Evolutionary conservation across 2,113 vertebrate species (phyloP).

Genomic region (Raphicerus campestris): DNA sequence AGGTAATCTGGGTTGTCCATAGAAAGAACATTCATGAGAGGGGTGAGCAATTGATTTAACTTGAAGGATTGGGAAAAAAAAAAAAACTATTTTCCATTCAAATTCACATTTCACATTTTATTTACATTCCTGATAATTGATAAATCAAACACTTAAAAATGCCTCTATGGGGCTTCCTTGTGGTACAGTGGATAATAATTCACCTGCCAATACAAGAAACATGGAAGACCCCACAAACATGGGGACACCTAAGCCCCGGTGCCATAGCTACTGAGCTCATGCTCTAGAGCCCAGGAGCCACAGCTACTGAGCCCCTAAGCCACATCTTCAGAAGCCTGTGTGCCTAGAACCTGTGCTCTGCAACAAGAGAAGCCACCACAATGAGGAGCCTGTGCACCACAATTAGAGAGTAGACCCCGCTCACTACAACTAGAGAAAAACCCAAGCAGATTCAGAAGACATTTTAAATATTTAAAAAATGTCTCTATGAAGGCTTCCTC

Average conservation of each 20-base stretch:
- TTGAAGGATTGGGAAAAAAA: background rate
- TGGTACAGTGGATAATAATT: background rate
- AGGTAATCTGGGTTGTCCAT: background rate
- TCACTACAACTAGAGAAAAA: background rate
- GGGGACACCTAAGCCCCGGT: background rate
- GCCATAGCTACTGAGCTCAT: background rate
- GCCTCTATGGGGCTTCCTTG: background rate
- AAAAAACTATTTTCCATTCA: background rate
- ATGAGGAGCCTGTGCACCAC: background rate
- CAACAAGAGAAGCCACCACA: background rate
- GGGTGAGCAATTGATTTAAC: background rate
- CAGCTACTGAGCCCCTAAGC: background rate
- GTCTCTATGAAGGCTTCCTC: background rate
- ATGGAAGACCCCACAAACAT: background rate
- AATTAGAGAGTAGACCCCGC: background rate
- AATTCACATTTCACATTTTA: background rate
- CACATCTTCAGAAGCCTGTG: background rate
- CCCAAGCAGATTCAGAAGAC: background rate
- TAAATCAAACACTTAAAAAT: background rate
- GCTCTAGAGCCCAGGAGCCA: background rate
- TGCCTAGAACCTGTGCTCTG: background rate
- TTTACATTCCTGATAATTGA: background rate
- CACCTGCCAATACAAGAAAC: background rate
- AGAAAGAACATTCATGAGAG: background rate
- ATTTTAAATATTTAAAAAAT: background rate